phyloP scores from a whole-genome alignment of 2,888 invertebrate genomes.

The Eretmocerus hayati region DNA sequence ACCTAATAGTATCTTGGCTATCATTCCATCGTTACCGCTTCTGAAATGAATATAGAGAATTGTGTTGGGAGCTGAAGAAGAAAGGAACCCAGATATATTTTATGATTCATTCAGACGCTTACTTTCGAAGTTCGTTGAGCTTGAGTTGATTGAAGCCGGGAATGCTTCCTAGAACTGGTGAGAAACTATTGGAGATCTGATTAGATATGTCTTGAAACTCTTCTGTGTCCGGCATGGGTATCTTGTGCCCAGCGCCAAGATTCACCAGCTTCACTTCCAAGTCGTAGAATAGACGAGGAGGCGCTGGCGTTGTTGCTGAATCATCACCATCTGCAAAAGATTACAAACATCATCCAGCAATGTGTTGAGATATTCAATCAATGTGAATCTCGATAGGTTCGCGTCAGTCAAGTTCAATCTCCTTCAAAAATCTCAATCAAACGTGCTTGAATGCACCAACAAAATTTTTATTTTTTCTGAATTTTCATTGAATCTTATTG shows the following conservation, averaged over 20 bases:
- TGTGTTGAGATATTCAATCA: too few species aligned
- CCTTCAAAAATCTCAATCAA: too few species aligned
- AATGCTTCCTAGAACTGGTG: slow-evolving; percentile 54
- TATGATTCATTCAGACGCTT: slow-evolving; percentile 33
- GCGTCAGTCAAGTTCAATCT: too few species aligned
- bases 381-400: too few species aligned
- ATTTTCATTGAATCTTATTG: not conserved
- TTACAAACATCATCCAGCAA: too few species aligned
- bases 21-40: slow-evolving; percentile 54
- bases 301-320: slow-evolving; percentile 54
- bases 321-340: slow-evolving; percentile 48
- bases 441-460: too few species aligned
- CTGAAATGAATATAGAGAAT: slow-evolving; percentile 3
- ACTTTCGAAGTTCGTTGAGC: slow-evolving; percentile 62
- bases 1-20: slow-evolving; percentile 69
- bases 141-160: slow-evolving; percentile 67
- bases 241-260: slow-evolving; percentile 68
- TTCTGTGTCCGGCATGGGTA: slow-evolving; percentile 63
- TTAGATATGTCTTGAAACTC: slow-evolving; percentile 68
- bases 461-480: too few species aligned
- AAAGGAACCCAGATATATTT: too few species aligned
- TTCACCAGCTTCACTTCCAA: slow-evolving; percentile 68
- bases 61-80: too few species aligned
- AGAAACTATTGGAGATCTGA: slow-evolving; percentile 59
- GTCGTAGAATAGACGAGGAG: slow-evolving; percentile 63